These are phyloP conservation scores for Hypotaenidia philippensis DNA, from an alignment of 2,797 vertebrate species.

Conservation along the genomic window DNA sequence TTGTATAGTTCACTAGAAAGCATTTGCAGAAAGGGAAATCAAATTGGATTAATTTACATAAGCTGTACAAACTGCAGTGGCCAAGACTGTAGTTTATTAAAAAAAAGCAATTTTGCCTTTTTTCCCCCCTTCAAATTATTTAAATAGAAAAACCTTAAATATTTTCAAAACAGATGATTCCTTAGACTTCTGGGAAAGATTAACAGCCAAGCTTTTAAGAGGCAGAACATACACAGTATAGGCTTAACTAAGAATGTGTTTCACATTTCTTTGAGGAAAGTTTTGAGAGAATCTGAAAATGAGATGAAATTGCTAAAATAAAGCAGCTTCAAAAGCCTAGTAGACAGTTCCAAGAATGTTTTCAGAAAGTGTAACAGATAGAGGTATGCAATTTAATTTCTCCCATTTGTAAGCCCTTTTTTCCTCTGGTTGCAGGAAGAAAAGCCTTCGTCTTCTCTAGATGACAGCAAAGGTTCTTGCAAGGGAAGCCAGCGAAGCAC, in stretches of 20 bases:
- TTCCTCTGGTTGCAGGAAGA: neutral
- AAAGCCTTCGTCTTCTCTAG: neutral
- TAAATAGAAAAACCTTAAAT: neutral
- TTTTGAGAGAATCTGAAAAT: neutral
- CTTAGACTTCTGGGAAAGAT: neutral
- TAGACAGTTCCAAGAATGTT: neutral
- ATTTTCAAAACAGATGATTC: constrained; percentile 6
- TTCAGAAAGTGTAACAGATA: neutral
- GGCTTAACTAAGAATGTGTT: neutral
- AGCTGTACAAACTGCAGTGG: neutral
- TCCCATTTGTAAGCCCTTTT: neutral
- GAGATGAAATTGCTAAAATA: neutral
- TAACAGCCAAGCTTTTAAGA: neutral
- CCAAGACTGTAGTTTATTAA: neutral
- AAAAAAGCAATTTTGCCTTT: neutral
- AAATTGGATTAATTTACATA: neutral
- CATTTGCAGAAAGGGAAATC: neutral
- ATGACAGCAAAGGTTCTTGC: neutral
- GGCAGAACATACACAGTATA: neutral
- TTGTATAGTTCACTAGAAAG: neutral
- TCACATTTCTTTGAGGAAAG: neutral
- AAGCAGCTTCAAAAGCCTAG: neutral
- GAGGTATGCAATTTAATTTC: neutral
- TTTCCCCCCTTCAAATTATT: neutral
- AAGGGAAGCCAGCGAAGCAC: neutral